A percentile compares a stretch with the other conserved stretches of the same genome.
These are phyloP conservation scores for Aquatica leii DNA, from an alignment of 2,888 invertebrate species.

Conservation along the genomic window DNA sequence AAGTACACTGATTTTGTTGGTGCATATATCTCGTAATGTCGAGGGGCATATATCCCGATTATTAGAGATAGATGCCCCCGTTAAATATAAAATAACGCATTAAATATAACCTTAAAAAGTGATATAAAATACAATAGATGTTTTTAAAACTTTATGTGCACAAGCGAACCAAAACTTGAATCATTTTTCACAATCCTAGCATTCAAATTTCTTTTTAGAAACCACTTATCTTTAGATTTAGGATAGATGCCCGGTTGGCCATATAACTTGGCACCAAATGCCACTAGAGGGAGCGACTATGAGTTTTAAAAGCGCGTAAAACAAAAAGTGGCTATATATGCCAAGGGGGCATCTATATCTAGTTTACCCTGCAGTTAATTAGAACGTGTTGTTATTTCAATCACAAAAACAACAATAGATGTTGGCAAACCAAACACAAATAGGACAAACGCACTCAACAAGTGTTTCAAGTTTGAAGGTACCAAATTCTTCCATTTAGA, in stretches of 20 bases:
- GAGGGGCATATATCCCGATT: background rate
- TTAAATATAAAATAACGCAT: background rate
- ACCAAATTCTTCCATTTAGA: no score
- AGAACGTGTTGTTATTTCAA: no score
- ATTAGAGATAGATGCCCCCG: background rate
- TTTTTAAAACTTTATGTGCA: constrained; percentile 3
- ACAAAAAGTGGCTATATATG: background rate
- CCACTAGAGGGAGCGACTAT: constrained; percentile 2
- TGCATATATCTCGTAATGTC: background rate
- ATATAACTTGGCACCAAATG: background rate
- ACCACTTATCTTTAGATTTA: constrained; percentile 8
- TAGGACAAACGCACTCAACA: no score
- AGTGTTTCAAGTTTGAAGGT: no score
- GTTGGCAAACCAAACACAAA: no score
- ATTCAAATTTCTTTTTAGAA: constrained; percentile 7
- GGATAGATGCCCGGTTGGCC: background rate
- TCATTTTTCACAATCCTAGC: constrained; percentile 4
- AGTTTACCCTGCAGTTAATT: background rate
- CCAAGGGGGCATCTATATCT: background rate
- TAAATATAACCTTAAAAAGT: background rate
- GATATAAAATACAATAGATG: no score
- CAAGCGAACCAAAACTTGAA: background rate
- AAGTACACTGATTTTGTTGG: background rate
- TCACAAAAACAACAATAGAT: no score
- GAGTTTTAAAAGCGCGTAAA: constrained; percentile 4